phyloP scores from a whole-genome alignment of 2,113 vertebrate genomes.

The Aythya baeri region DNA sequence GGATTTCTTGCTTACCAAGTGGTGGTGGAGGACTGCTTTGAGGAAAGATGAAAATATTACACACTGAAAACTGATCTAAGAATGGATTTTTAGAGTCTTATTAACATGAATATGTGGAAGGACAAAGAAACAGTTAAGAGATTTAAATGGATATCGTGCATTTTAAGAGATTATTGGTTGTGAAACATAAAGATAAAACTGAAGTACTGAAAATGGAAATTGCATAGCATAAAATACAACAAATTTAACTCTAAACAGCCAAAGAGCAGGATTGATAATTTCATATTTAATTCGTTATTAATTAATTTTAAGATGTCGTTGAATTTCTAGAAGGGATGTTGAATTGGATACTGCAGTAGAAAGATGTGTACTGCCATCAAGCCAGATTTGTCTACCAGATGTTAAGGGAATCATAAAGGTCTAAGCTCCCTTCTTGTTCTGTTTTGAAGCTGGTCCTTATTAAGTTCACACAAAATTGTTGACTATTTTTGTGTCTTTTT shows the following conservation, averaged over 20 bases:
- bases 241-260: neutral
- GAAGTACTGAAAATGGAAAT: conserved; percentile 24
- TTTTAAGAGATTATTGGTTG: conserved; percentile 7
- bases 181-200: conserved; percentile 18
- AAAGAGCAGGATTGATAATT: neutral
- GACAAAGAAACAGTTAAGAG: neutral
- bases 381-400: neutral
- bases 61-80: neutral
- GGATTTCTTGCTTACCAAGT: neutral
- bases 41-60: neutral
- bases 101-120: neutral
- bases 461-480: neutral
- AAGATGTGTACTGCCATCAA: neutral
- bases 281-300: conserved; percentile 2
- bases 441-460: neutral
- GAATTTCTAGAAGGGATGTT: neutral
- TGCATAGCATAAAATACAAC: neutral
- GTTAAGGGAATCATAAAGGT: neutral
- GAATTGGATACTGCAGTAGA: neutral
- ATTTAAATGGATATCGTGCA: neutral
- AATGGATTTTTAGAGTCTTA: neutral
- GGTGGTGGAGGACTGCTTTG: neutral
- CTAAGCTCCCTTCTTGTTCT: neutral
- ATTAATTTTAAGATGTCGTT: neutral
- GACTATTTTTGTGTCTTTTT: neutral